Percentiles rank a stretch among this genome's conserved stretches.
Evolutionary conservation across 2,797 vertebrate genomes (phyloP).

Genomic region (Delichon dasypus): DNA sequence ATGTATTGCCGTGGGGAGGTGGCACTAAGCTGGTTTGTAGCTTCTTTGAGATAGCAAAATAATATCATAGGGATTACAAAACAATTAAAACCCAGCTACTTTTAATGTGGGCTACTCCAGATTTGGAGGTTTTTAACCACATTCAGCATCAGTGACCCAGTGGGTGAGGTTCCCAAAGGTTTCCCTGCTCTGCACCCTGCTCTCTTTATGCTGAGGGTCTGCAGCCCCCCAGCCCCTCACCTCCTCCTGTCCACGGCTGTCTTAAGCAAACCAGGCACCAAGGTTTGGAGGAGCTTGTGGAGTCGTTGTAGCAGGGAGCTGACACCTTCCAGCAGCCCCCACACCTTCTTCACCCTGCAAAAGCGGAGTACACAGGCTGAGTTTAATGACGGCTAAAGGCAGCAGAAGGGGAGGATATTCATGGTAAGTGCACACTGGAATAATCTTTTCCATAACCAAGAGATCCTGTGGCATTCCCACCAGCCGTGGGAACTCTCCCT

Average conservation of each 20-base stretch:
- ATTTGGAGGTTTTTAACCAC: background rate
- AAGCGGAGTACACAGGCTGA: background rate
- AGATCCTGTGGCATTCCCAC: background rate
- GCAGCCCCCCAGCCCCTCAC: background rate
- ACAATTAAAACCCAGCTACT: background rate
- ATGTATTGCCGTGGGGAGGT: background rate
- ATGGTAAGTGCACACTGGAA: background rate
- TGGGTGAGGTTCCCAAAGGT: background rate
- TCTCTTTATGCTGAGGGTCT: background rate
- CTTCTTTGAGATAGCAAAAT: background rate
- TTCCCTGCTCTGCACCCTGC: background rate
- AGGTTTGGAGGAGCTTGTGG: background rate
- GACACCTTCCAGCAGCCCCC: constrained; percentile 37
- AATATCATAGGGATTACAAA: background rate
- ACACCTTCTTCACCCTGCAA: constrained; percentile 52
- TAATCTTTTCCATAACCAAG: background rate
- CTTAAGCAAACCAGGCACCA: background rate
- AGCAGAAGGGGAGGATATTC: background rate
- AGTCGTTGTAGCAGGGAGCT: background rate
- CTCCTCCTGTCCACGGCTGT: background rate
- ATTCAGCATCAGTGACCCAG: background rate
- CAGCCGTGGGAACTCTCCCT: background rate
- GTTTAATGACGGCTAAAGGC: background rate
- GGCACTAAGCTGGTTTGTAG: background rate
- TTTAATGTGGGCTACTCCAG: background rate